Conservation (phyloP, 2,888 invertebrate species). For the Amphiduros pacificus region DNA sequence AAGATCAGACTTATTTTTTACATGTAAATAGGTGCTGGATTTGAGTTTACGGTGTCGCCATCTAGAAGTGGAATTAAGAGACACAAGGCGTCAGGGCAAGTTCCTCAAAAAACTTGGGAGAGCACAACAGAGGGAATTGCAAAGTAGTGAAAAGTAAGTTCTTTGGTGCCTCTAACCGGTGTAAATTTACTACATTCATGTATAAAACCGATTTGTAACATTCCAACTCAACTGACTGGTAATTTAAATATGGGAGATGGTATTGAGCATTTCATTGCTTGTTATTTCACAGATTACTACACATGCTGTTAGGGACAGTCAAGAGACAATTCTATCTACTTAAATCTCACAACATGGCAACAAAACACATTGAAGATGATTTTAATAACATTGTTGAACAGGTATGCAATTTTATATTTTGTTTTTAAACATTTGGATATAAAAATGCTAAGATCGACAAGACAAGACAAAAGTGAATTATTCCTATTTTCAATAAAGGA, state of each 20-base stretch:
- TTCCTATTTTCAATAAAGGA: constrained; percentile 36
- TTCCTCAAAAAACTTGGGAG: constrained; percentile 43
- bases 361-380: no score
- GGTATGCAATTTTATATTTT: no score
- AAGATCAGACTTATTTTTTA: not conserved
- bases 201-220: no score
- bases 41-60: constrained; percentile 33
- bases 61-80: constrained; percentile 37
- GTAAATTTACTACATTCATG: no score
- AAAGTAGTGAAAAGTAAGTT: constrained; percentile 37
- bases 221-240: no score
- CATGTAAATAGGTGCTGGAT: constrained; percentile 27
- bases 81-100: constrained; percentile 36
- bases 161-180: no score
- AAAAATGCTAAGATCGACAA: no score
- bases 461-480: no score
- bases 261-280: no score
- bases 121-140: constrained; percentile 42
- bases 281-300: constrained; percentile 36
- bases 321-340: constrained; percentile 41
- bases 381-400: no score
- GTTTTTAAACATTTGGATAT: no score
- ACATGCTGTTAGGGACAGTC: constrained; percentile 37
- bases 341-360: constrained; percentile 39
- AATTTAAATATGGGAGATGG: no score